phyloP scores from a whole-genome alignment of 2,797 vertebrate genomes.

The Uromys caudimaculatus region DNA sequence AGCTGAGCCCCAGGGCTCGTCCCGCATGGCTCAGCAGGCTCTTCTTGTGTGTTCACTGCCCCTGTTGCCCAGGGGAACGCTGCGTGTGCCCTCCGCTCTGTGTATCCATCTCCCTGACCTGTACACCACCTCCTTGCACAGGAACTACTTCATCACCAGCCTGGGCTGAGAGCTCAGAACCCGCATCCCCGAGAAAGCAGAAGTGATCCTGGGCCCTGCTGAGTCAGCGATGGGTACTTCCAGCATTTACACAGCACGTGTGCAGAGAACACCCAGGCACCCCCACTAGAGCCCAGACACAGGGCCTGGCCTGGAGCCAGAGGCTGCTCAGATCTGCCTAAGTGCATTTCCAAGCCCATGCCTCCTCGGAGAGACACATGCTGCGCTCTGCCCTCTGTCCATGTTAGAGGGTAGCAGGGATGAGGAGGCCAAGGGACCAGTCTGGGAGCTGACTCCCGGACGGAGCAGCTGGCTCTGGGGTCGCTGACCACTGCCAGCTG shows the following conservation, averaged over 20 bases:
- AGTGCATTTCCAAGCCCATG: neutral
- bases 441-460: neutral
- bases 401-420: accelerated
- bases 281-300: accelerated
- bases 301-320: neutral
- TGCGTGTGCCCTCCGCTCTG: neutral
- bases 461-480: neutral
- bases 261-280: accelerated
- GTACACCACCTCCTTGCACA: conserved; percentile 48
- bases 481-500: neutral
- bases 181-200: conserved; percentile 66
- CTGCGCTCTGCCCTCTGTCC: accelerated
- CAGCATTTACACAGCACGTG: neutral
- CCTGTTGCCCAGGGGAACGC: neutral
- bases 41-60: neutral
- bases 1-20: neutral
- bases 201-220: conserved; percentile 68
- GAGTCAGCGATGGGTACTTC: conserved; percentile 49
- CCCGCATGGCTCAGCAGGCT: neutral
- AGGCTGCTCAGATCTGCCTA: neutral
- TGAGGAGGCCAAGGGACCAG: neutral
- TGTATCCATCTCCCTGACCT: neutral
- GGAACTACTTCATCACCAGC: neutral
- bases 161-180: neutral
- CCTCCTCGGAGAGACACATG: accelerated